Evolutionary conservation across 2,888 invertebrate genomes (phyloP), one percentile per base, ranked within the genome.

Genomic region (Cosmorhoe ocellata): DNA sequence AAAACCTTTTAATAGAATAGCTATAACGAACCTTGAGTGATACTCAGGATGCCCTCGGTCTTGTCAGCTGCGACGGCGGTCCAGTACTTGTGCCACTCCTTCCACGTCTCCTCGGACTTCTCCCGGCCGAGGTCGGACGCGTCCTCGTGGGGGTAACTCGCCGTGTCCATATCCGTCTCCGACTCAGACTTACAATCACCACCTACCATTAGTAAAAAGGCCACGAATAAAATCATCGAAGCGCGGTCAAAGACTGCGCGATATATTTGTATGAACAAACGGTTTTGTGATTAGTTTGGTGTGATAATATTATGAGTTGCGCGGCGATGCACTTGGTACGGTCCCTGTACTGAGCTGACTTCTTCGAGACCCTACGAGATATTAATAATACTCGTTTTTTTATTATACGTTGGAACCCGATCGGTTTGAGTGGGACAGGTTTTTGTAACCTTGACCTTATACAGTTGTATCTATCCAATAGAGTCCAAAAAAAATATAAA

Each of bases 31-130:
- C 87, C 85, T 28, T 80, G 72, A 0, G 79, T 79, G 2, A 78
- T 57, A n/a, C 70, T 74, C 10, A 85, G 18, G 6, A 84, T 72
- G 37, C 84, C 72, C 0, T 71, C 75, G 24, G 55, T 66, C 46
- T 71, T 74, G 13, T 74, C 63, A 1, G 60, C 51, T 14, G 69
- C 57, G 11, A 76, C 75, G 1, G 70, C 47, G 3, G 63, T 66
- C 87, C 87, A 90, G 58, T 79, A 88, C 24, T 71, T 76, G 22
- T 73, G 63, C 89, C 89, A 90, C 30, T 82, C 81, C 37, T 74
- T 74, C 61, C 75, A 85, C 0, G 68, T 68, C 49, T 85, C 84
- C 43, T 88, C 85, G 0, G 88, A 83, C 58, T 82, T 84, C 38
- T 87, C 87, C 3, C 61, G 69, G 4, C 59, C 89, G 1, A 90